Base-by-base conservation (phyloP, 2,113 vertebrate genomes). In the Engystomops pustulosus region DNA sequence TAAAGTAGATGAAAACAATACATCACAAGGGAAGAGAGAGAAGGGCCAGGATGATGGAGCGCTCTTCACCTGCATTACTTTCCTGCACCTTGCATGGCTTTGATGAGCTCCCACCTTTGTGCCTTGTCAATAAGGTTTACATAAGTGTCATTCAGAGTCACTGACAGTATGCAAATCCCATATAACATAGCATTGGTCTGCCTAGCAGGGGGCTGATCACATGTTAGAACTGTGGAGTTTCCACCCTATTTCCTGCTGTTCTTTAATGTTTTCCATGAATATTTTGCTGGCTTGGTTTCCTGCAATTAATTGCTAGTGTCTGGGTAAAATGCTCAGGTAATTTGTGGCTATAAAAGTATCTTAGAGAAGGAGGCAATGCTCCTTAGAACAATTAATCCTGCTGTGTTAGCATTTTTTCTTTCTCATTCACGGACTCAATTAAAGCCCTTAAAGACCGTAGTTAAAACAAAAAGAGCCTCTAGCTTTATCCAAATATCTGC, bases 191-290 rank as follows among this genome's bases (percentile, higher is more conserved):
- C 34, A 14, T n/a, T 17, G 44, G 68, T 44, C 23, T 12, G 51
- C 68, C 15, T 30, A 58, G 67, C 38, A 60, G 80, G 51, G 80
- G 44, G 80, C 25, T 72, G n/a, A 55, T 82, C 80, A 60, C 68
- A 82, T 72, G 67, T 81, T 38, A 82, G 34, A 34, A 49, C 74
- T 51, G 36, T 60, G 58, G 44, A 7, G 51, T 60, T 82, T 72
- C 69, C 80, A 60, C 60, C 23, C 51, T 51, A 32, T 72, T 82
- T 82, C 80, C 80, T 74, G 69, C 71, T 72, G 68, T 41, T 72
- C 49, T 82, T 82, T 82, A 82, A 82, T 72, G 80, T 82, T 82
- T 82, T 74, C 80, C 51, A 82, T 82, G 80, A 82, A 82, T 82
- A 82, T 60, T 72, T 71, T 82, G 47, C 68, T 72, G 65, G 14